These are phyloP conservation scores for Vanessa cardui DNA, from an alignment of 2,888 invertebrate genomes.

Conservation along the genomic window DNA sequence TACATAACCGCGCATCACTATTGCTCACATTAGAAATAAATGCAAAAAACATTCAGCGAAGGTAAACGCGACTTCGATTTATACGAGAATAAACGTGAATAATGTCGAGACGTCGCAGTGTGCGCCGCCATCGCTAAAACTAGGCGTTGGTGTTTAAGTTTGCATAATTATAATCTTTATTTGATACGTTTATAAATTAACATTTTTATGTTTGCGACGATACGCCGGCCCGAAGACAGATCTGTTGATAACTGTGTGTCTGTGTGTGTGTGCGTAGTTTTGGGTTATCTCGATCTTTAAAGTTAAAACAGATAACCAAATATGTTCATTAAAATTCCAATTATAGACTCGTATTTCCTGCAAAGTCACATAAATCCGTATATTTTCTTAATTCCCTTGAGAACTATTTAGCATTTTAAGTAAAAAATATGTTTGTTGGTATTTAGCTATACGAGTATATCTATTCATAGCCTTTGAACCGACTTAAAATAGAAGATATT, in stretches of 20 bases:
- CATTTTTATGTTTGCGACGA: background rate
- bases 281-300: conserved; percentile 2
- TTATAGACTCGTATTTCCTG: conserved; percentile 5
- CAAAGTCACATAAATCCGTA: background rate
- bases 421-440: background rate
- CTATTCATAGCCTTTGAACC: background rate
- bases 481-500: too few species aligned
- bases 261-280: background rate
- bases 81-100: too few species aligned
- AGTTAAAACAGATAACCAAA: background rate
- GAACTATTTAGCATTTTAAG: background rate
- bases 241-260: too few species aligned
- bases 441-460: background rate
- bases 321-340: background rate
- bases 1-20: too few species aligned
- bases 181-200: background rate
- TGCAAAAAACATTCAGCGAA: too few species aligned
- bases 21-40: too few species aligned
- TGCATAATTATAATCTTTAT: background rate
- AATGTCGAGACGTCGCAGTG: background rate
- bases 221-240: background rate
- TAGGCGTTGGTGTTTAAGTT: too few species aligned
- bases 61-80: background rate
- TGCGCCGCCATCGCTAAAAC: background rate
- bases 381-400: conserved; percentile 4